These are phyloP conservation scores for Ciconia stormi DNA, from an alignment of 2,113 vertebrate species.

Conservation along the genomic window DNA sequence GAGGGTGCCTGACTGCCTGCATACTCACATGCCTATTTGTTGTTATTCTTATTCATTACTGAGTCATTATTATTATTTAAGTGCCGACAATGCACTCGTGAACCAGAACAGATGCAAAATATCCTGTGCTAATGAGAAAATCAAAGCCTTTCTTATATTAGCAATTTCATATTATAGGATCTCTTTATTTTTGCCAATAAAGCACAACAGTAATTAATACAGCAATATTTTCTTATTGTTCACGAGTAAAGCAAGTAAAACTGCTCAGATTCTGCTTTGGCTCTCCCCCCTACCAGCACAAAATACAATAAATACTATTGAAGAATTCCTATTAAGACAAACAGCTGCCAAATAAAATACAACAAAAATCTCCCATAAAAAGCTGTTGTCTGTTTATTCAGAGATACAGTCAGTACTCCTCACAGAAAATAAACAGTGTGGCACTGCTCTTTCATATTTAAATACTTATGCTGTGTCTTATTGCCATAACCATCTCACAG, in stretches of 20 bases:
- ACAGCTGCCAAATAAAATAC: constrained; percentile 50
- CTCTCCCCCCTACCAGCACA: constrained; percentile 36
- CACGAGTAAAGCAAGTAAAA: constrained; percentile 46
- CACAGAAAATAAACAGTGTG: constrained; percentile 21
- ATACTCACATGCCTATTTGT: constrained; percentile 48
- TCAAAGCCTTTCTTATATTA: constrained; percentile 66
- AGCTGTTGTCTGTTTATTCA: constrained; percentile 43
- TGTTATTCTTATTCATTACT: constrained; percentile 68
- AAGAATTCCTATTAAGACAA: constrained; percentile 49
- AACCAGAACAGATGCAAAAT: constrained; percentile 73
- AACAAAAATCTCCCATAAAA: constrained; percentile 50
- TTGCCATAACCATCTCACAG: neutral
- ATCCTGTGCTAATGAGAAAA: constrained; percentile 70
- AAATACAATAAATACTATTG: constrained; percentile 42
- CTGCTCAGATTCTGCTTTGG: constrained; percentile 38
- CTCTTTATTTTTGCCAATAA: constrained; percentile 68
- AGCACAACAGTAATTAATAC: constrained; percentile 67
- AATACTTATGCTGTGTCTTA: neutral
- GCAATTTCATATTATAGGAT: constrained; percentile 64
- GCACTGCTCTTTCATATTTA: constrained; percentile 7
- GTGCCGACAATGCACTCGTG: constrained; percentile 53
- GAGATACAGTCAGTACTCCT: constrained; percentile 4
- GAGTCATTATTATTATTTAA: constrained; percentile 73
- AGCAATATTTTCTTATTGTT: constrained; percentile 67
- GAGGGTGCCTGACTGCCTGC: constrained; percentile 53